These are phyloP conservation scores for Caligus rogercresseyi DNA, from an alignment of 1,140 invertebrate species.

Conservation along the genomic window DNA sequence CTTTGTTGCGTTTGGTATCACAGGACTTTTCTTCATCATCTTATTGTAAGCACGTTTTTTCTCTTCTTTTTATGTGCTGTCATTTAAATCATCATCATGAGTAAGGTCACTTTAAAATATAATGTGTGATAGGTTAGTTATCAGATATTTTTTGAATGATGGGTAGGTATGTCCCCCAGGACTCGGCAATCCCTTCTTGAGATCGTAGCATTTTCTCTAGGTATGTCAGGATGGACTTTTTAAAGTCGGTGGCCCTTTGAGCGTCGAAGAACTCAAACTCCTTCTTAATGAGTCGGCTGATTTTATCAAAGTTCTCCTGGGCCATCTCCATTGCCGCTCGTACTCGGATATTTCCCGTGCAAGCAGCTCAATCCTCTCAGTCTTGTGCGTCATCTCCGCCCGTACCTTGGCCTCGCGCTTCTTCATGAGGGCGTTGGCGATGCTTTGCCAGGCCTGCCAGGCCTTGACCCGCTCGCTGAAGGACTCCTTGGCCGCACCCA, in stretches of 20 bases:
- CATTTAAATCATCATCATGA: not conserved
- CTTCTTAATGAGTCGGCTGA: slow-evolving; percentile 85
- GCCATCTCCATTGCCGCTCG: slow-evolving; percentile 84
- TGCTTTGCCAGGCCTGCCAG: slow-evolving; percentile 94
- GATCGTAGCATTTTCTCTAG: slow-evolving; percentile 83
- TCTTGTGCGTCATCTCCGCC: slow-evolving; percentile 64
- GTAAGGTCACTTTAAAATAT: not conserved
- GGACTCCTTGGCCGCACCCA: slow-evolving; percentile 68
- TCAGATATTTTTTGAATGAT: slow-evolving; percentile 8
- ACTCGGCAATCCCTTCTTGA: slow-evolving; percentile 62
- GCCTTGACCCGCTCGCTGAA: slow-evolving; percentile 71
- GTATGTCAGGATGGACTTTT: slow-evolving; percentile 68
- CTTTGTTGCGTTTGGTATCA: not conserved
- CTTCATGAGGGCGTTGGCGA: slow-evolving; percentile 79
- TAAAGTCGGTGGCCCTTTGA: slow-evolving; percentile 72
- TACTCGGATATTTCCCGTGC: slow-evolving; percentile 53
- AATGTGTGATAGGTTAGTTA: not conserved
- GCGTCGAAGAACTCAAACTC: slow-evolving; percentile 86
- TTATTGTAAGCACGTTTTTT: too few relatives aligned
- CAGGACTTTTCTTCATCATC: not conserved
- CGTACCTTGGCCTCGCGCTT: slow-evolving; percentile 85
- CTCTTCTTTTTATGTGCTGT: too few relatives aligned
- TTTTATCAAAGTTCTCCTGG: slow-evolving; percentile 88
- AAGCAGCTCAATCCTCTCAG: slow-evolving; percentile 70
- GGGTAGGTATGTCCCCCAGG: slow-evolving; percentile 15